Conservation (phyloP, 2,888 invertebrate genomes). For the Bugula neritina region DNA sequence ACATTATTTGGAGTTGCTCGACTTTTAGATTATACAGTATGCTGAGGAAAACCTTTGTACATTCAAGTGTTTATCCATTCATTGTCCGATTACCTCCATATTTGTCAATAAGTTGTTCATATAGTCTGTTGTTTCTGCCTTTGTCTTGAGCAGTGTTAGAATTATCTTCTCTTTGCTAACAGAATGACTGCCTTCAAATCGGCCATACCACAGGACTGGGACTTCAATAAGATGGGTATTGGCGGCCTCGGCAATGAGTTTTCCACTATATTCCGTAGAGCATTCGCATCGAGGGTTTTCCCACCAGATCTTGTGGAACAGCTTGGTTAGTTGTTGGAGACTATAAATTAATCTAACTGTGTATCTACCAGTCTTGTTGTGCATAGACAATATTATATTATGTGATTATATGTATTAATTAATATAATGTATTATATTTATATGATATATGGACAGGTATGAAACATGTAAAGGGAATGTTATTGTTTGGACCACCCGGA, state of each 20-base stretch:
- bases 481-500: slow-evolving; percentile 93
- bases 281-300: slow-evolving; percentile 95
- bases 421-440: background rate
- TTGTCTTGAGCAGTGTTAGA: too few species aligned
- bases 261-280: slow-evolving; percentile 93
- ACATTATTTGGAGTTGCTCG: too few species aligned
- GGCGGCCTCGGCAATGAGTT: slow-evolving; percentile 96
- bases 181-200: slow-evolving; percentile 74
- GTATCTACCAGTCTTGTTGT: background rate
- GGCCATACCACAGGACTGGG: slow-evolving; percentile 98
- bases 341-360: too few species aligned
- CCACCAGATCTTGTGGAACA: slow-evolving; percentile 95
- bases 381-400: background rate
- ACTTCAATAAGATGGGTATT: slow-evolving; percentile 98
- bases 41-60: too few species aligned
- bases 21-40: too few species aligned
- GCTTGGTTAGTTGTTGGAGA: slow-evolving; percentile 65
- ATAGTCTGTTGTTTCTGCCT: too few species aligned
- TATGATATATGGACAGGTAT: slow-evolving; percentile 61
- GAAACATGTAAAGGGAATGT: slow-evolving; percentile 95
- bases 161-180: too few species aligned
- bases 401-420: background rate
- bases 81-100: too few species aligned
- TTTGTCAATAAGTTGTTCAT: too few species aligned
- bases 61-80: too few species aligned